Conservation (phyloP, 2,113 vertebrate genomes). For the Syngnathus scovelli region DNA sequence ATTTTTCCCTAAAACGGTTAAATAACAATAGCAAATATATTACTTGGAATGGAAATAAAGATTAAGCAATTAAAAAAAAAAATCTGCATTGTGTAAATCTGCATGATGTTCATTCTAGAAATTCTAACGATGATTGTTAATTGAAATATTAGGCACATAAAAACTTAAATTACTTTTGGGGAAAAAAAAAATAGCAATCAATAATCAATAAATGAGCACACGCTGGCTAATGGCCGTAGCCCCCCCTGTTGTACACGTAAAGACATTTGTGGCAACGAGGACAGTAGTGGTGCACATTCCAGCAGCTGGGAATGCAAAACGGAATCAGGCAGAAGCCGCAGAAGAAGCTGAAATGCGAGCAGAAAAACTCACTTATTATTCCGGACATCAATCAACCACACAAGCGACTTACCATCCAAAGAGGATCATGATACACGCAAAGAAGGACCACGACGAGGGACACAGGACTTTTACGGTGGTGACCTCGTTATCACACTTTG, state of each 20-base stretch:
- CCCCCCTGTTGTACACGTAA: too few relatives aligned
- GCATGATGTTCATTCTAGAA: too few relatives aligned
- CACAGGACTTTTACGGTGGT: conserved; percentile 17
- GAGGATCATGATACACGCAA: conserved; percentile 21
- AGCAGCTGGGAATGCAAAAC: background rate
- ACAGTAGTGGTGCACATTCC: conserved; percentile 50
- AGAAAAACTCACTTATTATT: background rate
- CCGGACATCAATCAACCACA: too few relatives aligned
- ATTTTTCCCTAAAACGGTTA: background rate
- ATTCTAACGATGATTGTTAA: too few relatives aligned
- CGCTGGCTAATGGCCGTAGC: too few relatives aligned
- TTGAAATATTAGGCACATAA: too few relatives aligned
- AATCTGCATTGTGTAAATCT: background rate
- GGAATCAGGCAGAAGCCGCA: conserved; percentile 62
- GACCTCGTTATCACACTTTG: conserved; percentile 32
- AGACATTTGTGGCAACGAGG: conserved; percentile 26
- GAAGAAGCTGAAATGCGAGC: conserved; percentile 43
- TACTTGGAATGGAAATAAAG: background rate
- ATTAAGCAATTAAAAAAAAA: background rate
- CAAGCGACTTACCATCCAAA: conserved; percentile 36
- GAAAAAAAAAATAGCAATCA: too few relatives aligned
- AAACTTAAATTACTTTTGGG: too few relatives aligned
- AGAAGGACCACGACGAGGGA: conserved; percentile 36
- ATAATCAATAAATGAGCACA: too few relatives aligned
- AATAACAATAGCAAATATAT: background rate